A percentile compares a stretch with the other conserved stretches of the same genome.
These are phyloP conservation scores for Gadopsis marmoratus DNA, from an alignment of 2,797 vertebrate genomes.

Conservation along the genomic window DNA sequence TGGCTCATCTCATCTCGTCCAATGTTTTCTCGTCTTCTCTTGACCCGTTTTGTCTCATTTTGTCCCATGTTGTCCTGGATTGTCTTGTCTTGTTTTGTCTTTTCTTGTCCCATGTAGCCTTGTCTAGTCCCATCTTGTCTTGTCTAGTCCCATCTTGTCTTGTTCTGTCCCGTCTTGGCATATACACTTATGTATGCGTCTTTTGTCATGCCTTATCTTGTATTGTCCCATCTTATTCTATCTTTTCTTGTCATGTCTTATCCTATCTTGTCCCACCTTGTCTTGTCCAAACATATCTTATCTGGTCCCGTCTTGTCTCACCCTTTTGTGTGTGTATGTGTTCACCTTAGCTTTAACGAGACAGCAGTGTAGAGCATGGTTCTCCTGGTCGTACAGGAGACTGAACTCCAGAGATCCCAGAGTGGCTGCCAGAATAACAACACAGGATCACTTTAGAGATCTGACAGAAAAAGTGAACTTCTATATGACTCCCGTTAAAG, in stretches of 20 bases:
- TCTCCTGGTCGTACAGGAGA: constrained; percentile 91
- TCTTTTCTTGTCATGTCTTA: neutral
- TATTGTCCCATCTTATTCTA: neutral
- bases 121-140: neutral
- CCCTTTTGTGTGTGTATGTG: neutral
- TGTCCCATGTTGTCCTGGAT: no score
- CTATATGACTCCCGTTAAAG: neutral
- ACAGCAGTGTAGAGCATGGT: constrained; percentile 89
- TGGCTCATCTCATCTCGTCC: neutral
- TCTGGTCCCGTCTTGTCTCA: rapidly evolving
- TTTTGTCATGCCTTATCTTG: neutral
- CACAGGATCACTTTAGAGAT: constrained; percentile 23
- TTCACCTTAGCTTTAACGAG: constrained; percentile 93
- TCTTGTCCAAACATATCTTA: rapidly evolving
- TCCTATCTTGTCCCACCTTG: rapidly evolving
- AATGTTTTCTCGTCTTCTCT: neutral
- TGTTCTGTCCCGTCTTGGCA: neutral
- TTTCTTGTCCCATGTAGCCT: neutral
- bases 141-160: rapidly evolving
- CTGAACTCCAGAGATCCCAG: constrained; percentile 95
- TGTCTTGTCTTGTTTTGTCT: neutral
- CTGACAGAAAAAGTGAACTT: constrained; percentile 1
- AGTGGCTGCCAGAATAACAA: constrained; percentile 83
- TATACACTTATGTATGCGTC: no score
- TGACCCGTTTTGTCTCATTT: neutral